phyloP scores from a whole-genome alignment of 2,113 vertebrate genomes.

The Orycteropus afer region DNA sequence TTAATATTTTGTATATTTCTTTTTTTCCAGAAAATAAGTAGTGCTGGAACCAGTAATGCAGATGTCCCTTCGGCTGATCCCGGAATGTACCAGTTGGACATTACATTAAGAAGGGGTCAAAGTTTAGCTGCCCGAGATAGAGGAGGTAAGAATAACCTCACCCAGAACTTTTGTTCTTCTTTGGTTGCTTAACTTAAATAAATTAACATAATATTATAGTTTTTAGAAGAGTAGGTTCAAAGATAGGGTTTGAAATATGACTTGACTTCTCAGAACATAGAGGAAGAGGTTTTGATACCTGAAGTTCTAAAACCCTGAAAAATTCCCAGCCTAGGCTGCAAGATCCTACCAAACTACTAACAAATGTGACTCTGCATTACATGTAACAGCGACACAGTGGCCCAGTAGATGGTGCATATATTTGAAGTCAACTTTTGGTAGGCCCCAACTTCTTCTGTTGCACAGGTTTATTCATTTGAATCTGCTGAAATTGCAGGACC shows the following conservation, averaged over 20 bases:
- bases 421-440: neutral
- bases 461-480: neutral
- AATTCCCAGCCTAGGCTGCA: neutral
- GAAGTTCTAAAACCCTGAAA: neutral
- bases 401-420: neutral
- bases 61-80: constrained; percentile 86
- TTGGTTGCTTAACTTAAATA: neutral
- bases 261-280: neutral
- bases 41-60: constrained; percentile 90
- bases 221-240: constrained; percentile 19
- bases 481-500: neutral
- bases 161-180: neutral
- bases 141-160: constrained; percentile 88
- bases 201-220: neutral
- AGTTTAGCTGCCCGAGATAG: constrained; percentile 95
- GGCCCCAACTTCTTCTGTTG: neutral
- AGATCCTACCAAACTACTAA: neutral
- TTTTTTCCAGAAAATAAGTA: constrained; percentile 88
- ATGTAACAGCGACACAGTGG: neutral
- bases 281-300: neutral
- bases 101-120: constrained; percentile 93
- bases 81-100: constrained; percentile 96
- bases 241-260: neutral
- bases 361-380: neutral
- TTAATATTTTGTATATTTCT: constrained; percentile 42